phyloP scores from a whole-genome alignment of 2,113 vertebrate species.

The Sander lucioperca region DNA sequence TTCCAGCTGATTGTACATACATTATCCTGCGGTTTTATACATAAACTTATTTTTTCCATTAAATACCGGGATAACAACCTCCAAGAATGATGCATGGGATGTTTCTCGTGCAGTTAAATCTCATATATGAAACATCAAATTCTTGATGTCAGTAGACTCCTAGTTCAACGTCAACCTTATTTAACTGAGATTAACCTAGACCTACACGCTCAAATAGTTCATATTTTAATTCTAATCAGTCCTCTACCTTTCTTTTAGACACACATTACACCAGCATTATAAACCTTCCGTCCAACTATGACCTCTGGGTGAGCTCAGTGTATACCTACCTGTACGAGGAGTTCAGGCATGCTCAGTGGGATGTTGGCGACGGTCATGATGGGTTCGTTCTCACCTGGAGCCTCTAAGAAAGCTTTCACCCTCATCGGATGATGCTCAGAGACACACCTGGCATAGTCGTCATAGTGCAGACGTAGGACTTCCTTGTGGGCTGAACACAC shows the following conservation, averaged over 20 bases:
- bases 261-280: background rate
- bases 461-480: slow-evolving; percentile 80
- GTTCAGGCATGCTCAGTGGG: slow-evolving; percentile 77
- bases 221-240: background rate
- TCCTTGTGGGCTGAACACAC: slow-evolving; percentile 78
- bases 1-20: background rate
- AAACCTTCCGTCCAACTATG: background rate
- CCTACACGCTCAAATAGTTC: background rate
- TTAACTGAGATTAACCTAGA: background rate
- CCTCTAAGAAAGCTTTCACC: slow-evolving; percentile 73
- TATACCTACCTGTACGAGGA: slow-evolving; percentile 77
- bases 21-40: background rate
- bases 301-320: background rate
- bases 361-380: slow-evolving; percentile 77
- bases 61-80: background rate
- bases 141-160: background rate
- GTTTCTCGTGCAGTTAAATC: background rate
- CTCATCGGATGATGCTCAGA: slow-evolving; percentile 82
- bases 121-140: background rate
- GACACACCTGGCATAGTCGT: slow-evolving; percentile 77
- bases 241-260: background rate
- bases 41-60: background rate
- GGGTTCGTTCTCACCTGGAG: slow-evolving; percentile 52
- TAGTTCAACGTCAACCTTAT: background rate
- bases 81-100: background rate